Base-by-base conservation (phyloP, 1,140 invertebrate genomes). In the Trachymyrmex septentrionalis region DNA sequence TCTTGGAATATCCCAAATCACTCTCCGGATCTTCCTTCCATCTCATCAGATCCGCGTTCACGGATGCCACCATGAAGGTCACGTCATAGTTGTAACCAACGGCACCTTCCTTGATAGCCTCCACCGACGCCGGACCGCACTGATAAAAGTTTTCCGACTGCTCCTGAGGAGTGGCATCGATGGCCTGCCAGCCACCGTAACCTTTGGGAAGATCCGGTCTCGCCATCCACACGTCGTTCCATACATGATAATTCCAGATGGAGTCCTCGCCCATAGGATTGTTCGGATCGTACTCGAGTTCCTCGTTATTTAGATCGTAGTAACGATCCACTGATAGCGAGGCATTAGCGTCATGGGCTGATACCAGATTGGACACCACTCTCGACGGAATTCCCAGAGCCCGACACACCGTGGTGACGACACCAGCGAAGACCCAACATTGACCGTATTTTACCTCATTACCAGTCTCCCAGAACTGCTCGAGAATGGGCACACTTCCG, bases 141-240 rank as follows among this genome's bases (percentile, higher is more conserved):
- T 96, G 95, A 92, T 95, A 96, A 38, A 96, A 86, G 21, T 95
- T 96, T 0, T 96, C 93, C 0, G 94, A 95, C 3, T 82, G 82
- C 87, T 95, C 94, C 34, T 97, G 97, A 3, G 97, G 97, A 4
- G 97, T 97, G 0, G 96, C 95, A 88, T 97, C 97, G 86, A 97
- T 96, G 0, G 96, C 96, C 87, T 97, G 97, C 97, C 97, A 97
- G 0, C 97, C 97, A 9, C 93, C 95, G 66, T 95, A 95, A 1
- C 96, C 96, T 30, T 91, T 92, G 0, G 94, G 94, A 16, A 97
- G 92, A 91, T 97, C 97, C 0, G 96, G 96, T n/a, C 97, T 92
- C 6, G 95, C 94, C 95, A 97, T 97, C 97, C 96, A 97, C 10
- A 96, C 96, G n/a, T 97, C 97, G 90, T 97, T 97, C 97, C 97